Evolutionary conservation across 1,140 invertebrate genomes (phyloP), one percentile per base, ranked within the genome.

Genomic region (Heliconius hermathena): DNA sequence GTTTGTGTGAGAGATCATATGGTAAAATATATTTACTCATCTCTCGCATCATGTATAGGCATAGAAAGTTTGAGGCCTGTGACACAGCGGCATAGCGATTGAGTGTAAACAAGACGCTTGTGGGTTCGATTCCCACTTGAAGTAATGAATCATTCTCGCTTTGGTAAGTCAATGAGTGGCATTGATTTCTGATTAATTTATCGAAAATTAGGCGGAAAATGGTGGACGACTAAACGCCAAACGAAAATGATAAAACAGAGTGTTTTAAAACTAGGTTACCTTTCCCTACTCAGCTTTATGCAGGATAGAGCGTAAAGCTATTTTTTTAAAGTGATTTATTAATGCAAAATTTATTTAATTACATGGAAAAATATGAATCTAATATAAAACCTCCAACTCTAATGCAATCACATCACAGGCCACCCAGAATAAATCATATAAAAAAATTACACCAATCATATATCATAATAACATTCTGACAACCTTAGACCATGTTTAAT

Each of bases 401-500:
- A 66, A 66, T n/a, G 8, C 60, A 66, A 66, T 29, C 22, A 66
- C 2, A 66, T 18, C 9, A 13, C 60, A 29, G 60, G 11, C 60
- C 60, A 66, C 60, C 60, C 60, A 66, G 60, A 66, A 66, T 66
- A 66, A 66, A 66, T 29, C 11, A 22, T 29, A 2, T 66, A 1
- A 66, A 66, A 66, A 66, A 66, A 29, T 66, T 5, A 66, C 22
- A 66, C 60, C 11, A 26, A 8, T 13, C 57, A 60, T 66, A 66
- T 66, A 66, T 66, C 26, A 66, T 66, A 66, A 66, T 66, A 66
- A 26, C 11, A 29, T 29, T 66, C 60, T 29, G 60, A 66, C 60
- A 66, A 26, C 26, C 60, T 66, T 29, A 66, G 60, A 66, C 16
- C 60, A 29, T 66, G 60, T 26, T 66, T 66, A 66, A 66, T 66